These are phyloP conservation scores for Chrysodeixis includens DNA, from an alignment of 2,888 invertebrate genomes.

Conservation along the genomic window DNA sequence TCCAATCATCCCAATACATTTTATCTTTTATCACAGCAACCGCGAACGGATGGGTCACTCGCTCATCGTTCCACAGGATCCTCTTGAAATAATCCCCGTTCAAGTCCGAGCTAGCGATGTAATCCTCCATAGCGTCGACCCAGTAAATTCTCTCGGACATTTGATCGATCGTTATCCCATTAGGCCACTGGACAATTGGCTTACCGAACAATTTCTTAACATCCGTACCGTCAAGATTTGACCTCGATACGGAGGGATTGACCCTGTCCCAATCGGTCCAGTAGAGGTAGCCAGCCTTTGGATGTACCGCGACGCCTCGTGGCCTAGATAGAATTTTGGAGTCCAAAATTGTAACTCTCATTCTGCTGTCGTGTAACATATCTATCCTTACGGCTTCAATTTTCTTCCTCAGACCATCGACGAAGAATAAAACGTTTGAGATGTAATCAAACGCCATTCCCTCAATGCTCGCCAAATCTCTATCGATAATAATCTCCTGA, in stretches of 20 bases:
- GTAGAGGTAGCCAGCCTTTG: constrained; percentile 93
- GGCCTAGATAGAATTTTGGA: constrained; percentile 92
- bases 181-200: constrained; percentile 94
- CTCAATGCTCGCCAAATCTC: constrained; percentile 94
- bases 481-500: constrained; percentile 92
- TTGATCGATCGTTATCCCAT: constrained; percentile 95
- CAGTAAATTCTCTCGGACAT: constrained; percentile 95
- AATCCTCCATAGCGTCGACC: constrained; percentile 95
- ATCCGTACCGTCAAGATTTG: constrained; percentile 94
- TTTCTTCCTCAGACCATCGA: constrained; percentile 93
- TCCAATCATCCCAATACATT: constrained; percentile 98
- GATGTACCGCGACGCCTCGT: constrained; percentile 95
- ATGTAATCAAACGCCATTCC: constrained; percentile 97
- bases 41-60: constrained; percentile 95
- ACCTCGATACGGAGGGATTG: constrained; percentile 94
- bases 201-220: constrained; percentile 91
- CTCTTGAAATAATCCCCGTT: constrained; percentile 92
- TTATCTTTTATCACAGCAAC: constrained; percentile 95
- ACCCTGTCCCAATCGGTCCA: constrained; percentile 96
- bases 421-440: constrained; percentile 95
- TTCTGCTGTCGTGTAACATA: constrained; percentile 89
- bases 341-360: constrained; percentile 93
- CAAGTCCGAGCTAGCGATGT: constrained; percentile 93
- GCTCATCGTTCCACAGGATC: constrained; percentile 90
- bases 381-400: constrained; percentile 94